Conservation (phyloP, 2,888 invertebrate species). For the Heliconius ismenius region DNA sequence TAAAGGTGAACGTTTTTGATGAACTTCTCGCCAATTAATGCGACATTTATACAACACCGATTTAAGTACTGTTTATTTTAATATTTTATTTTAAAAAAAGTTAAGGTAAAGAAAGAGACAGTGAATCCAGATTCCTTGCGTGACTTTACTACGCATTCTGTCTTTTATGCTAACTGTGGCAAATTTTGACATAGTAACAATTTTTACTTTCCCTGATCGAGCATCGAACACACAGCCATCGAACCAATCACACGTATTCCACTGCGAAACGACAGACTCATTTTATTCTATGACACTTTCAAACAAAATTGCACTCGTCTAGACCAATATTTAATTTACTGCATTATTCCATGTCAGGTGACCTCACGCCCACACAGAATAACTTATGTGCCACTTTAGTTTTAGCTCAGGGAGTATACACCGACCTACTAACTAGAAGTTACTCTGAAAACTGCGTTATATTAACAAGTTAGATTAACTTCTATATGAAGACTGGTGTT, state of each 20-base stretch:
- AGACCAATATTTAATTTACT: background rate
- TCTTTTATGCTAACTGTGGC: too few relatives aligned
- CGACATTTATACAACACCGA: slow-evolving; percentile 16
- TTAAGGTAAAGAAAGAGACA: too few relatives aligned
- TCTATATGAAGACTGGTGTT: slow-evolving; percentile 3
- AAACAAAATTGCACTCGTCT: too few relatives aligned
- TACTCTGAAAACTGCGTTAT: slow-evolving; percentile 15
- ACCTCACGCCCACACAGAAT: slow-evolving; percentile 6
- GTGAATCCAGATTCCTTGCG: too few relatives aligned
- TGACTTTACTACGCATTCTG: too few relatives aligned
- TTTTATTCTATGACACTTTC: too few relatives aligned
- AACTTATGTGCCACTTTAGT: background rate
- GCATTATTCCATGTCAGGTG: slow-evolving; percentile 5
- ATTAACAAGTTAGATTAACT: slow-evolving; percentile 20
- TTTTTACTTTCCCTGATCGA: too few relatives aligned
- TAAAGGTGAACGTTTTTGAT: slow-evolving; percentile 32
- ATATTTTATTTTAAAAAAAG: too few relatives aligned
- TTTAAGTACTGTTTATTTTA: background rate
- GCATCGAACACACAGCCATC: too few relatives aligned
- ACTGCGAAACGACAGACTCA: too few relatives aligned
- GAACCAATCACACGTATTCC: too few relatives aligned
- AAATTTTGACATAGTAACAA: too few relatives aligned
- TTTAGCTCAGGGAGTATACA: background rate
- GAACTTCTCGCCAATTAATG: slow-evolving; percentile 30
- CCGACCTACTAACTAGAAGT: slow-evolving; percentile 15